Percentiles rank a stretch among this genome's conserved stretches.
Evolutionary conservation across 2,888 invertebrate species (phyloP).

Genomic region (Lapara coniferarum): DNA sequence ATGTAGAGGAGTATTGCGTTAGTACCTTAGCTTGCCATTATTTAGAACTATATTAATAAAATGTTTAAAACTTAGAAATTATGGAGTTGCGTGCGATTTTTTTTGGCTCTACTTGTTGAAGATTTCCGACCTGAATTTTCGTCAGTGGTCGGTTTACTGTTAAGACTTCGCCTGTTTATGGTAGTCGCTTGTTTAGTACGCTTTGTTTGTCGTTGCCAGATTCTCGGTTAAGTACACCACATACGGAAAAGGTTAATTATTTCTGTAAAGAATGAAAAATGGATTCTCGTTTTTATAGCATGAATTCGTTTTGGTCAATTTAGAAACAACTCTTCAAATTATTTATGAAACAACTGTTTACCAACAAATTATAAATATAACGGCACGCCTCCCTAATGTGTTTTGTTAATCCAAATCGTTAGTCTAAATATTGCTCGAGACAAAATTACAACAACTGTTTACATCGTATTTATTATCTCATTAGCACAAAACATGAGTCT

Average conservation of each 20-base stretch:
- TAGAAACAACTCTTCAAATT: not conserved
- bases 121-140: no score
- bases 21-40: slow-evolving; percentile 2
- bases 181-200: no score
- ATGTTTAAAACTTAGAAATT: not conserved
- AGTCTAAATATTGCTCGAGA: not conserved
- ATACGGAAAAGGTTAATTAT: no score
- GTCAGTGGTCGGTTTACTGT: no score
- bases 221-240: no score
- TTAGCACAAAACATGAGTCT: slow-evolving; percentile 13
- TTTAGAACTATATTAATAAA: not conserved
- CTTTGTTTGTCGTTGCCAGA: no score
- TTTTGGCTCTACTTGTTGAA: no score
- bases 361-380: not conserved
- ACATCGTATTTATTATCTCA: not conserved
- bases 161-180: no score
- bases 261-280: no score
- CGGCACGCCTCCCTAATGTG: not conserved
- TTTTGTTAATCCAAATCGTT: slow-evolving; percentile 9
- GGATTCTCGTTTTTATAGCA: no score
- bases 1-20: not conserved
- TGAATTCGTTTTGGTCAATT: no score
- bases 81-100: no score
- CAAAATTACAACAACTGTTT: slow-evolving; percentile 1
- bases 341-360: not conserved